Evolutionary conservation across 1,140 invertebrate species (phyloP).

Genomic region (Dufourea novaeangliae): DNA sequence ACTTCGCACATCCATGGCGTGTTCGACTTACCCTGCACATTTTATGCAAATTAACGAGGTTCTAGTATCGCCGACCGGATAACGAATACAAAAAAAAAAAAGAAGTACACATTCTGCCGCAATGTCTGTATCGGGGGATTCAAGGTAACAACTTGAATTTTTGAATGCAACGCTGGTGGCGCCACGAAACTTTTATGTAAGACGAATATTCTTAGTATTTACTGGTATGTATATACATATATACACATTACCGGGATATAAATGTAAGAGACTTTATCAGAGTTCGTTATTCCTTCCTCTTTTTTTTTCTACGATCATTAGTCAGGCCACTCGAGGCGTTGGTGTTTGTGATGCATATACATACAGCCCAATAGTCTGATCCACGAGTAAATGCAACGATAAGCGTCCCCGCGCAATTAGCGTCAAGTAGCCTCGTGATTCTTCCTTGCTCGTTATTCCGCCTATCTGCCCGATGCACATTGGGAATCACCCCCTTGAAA

Average conservation of each 20-base stretch:
- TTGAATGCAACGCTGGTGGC: background rate
- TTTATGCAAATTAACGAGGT: conserved; percentile 18
- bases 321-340: conserved; percentile 27
- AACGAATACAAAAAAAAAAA: background rate
- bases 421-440: conserved; percentile 61
- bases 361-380: conserved; percentile 31
- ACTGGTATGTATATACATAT: no score
- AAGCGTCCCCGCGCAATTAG: conserved; percentile 55
- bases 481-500: conserved; percentile 52
- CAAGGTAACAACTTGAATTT: background rate
- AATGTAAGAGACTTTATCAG: conserved; percentile 28
- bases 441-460: conserved; percentile 55
- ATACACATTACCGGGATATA: conserved; percentile 10
- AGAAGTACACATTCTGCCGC: background rate
- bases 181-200: conserved; percentile 2
- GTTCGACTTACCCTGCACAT: conserved; percentile 6
- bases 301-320: conserved; percentile 45
- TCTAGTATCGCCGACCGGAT: background rate
- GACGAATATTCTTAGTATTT: background rate
- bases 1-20: background rate
- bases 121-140: background rate
- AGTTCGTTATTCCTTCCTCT: conserved; percentile 13
- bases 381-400: conserved; percentile 51
- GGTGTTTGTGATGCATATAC: conserved; percentile 34
- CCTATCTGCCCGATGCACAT: conserved; percentile 40